These are phyloP conservation scores for Clamator glandarius DNA, from an alignment of 2,797 vertebrate species.

Conservation along the genomic window DNA sequence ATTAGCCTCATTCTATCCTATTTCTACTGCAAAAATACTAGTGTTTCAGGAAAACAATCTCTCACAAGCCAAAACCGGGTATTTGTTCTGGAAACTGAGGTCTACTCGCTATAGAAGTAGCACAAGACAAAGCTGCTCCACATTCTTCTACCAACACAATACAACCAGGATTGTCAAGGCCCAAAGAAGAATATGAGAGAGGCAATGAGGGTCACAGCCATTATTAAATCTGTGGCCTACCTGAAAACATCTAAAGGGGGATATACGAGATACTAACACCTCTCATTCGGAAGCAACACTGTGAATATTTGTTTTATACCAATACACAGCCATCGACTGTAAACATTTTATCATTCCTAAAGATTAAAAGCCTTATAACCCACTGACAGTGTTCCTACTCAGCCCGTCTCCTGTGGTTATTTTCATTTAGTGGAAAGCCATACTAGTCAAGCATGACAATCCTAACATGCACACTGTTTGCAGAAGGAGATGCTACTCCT, in stretches of 20 bases:
- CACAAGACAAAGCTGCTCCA: background rate
- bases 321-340: background rate
- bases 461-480: background rate
- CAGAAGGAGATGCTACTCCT: background rate
- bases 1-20: background rate
- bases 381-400: background rate
- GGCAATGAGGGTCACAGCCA: background rate
- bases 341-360: background rate
- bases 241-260: background rate
- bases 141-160: background rate
- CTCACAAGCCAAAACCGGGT: background rate
- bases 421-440: conserved; percentile 26
- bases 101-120: background rate
- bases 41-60: background rate
- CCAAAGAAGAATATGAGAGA: background rate
- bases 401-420: conserved; percentile 5
- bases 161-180: background rate
- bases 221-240: background rate
- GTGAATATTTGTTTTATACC: background rate
- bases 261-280: background rate
- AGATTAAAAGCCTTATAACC: conserved; percentile 36
- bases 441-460: conserved; percentile 17
- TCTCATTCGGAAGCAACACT: background rate
- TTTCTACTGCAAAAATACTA: background rate
- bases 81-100: background rate